Evolutionary conservation across 2,113 vertebrate genomes (phyloP), one percentile per base, ranked within the genome.

Genomic region (Clupea harengus): DNA sequence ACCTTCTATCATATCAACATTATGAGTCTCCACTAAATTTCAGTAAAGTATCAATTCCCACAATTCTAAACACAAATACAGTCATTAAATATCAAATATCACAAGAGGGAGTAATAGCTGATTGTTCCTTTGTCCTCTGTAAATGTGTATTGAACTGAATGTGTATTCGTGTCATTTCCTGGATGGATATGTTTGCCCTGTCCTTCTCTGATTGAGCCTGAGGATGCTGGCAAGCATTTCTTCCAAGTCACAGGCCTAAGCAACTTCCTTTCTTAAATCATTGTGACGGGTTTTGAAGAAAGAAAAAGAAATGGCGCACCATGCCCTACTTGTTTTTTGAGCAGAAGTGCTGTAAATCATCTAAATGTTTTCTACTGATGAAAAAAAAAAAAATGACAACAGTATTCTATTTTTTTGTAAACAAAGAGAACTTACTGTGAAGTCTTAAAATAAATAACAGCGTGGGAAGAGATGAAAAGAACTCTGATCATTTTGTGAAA

Each of bases 381-480:
- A 94, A 91, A 89, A 92, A 92, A 91, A 90, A n/a, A n/a, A 91
- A 90, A 87, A 92, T 84, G 90, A 90, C 92, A 92, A 90, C 90
- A 81, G 86, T 90, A 90, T 93, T 93, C 91, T 95, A 93, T 94
- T 95, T 93, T 39, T 88, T 95, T 95, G 92, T 94, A 94, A 95
- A 86, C 60, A 88, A 91, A 92, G 91, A 92, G 89, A 94, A 88
- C 89, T 92, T 91, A 94, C 92, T 94, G 93, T 94, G 89, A 95
- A 94, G 94, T 94, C 92, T 95, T 95, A 94, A 88, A 95, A 95
- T 94, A 94, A 94, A 94, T 87, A 86, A 93, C 92, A 91, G 84
- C 90, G 93, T 95, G 93, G 93, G 94, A 93, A 92, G 89, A 94
- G 92, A 91, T 83, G 25, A 52, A 85, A 39, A 81, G 80, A 82